phyloP scores from a whole-genome alignment of 2,797 vertebrate species.

The Phrynocephalus guinanensis region DNA sequence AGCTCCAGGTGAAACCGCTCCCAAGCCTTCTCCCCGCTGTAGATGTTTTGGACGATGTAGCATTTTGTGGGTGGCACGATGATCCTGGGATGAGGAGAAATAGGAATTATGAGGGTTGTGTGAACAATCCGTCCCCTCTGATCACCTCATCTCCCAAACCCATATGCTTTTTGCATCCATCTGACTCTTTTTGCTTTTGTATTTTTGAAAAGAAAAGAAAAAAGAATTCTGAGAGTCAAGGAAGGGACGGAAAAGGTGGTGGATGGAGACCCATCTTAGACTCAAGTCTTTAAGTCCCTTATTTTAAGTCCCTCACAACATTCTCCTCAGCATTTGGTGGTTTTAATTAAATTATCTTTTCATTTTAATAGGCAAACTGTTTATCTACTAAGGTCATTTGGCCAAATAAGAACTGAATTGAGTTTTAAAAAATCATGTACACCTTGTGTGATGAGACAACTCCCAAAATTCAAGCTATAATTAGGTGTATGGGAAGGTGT shows the following conservation, averaged over 20 bases:
- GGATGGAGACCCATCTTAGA: too few species aligned
- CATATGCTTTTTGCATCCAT: not conserved
- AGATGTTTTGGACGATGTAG: conserved; percentile 99
- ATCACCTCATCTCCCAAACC: too few species aligned
- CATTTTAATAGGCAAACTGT: not conserved
- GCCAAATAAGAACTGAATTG: too few species aligned
- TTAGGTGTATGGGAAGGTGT: too few species aligned
- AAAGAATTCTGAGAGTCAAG: too few species aligned
- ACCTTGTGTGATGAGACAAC: not conserved
- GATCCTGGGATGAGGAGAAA: conserved; percentile 80
- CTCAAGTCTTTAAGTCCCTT: not conserved
- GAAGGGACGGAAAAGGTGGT: too few species aligned
- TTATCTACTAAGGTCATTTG: not conserved
- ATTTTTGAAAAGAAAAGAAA: too few species aligned
- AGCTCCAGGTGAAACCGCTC: conserved; percentile 99
- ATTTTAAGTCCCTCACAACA: not conserved
- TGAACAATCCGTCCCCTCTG: not conserved
- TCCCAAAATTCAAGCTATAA: not conserved
- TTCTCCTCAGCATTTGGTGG: not conserved
- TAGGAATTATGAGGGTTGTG: conserved; percentile 34
- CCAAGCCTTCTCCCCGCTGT: conserved; percentile 97
- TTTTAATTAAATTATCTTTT: not conserved
- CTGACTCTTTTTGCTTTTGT: not conserved
- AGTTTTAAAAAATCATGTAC: not conserved
- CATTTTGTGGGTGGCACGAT: conserved; percentile 95